These are phyloP conservation scores for Glaucopsyche alexis DNA, from an alignment of 2,888 invertebrate genomes.

Conservation along the genomic window DNA sequence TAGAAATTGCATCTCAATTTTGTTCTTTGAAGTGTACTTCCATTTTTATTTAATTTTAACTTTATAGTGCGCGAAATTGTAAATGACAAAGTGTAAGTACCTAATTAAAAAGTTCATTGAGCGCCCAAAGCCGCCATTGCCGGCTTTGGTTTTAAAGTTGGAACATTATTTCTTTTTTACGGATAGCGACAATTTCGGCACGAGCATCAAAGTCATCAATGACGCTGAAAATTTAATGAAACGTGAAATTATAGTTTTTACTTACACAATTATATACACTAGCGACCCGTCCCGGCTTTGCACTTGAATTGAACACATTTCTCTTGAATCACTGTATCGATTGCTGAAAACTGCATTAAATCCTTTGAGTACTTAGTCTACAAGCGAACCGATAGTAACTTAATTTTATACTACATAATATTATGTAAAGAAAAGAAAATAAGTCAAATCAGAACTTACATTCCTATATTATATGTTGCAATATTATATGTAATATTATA, in stretches of 20 bases:
- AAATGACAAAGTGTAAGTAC: conserved; percentile 15
- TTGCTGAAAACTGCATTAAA: no score
- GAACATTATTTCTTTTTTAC: background rate
- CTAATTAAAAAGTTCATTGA: conserved; percentile 11
- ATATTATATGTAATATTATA: no score
- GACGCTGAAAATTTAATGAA: background rate
- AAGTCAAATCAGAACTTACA: no score
- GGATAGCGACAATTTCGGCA: background rate
- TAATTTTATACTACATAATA: no score
- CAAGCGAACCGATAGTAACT: no score
- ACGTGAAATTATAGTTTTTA: background rate
- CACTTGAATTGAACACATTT: no score
- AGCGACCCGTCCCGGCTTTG: no score
- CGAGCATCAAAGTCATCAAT: background rate
- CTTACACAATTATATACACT: no score
- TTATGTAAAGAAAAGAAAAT: no score
- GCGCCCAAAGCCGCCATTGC: conserved; percentile 5
- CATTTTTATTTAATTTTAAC: conserved; percentile 5
- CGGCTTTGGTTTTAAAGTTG: conserved; percentile 4
- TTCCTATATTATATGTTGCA: no score
- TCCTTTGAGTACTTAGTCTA: no score
- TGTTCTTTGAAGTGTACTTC: background rate
- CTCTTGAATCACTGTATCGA: no score
- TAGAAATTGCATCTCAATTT: background rate
- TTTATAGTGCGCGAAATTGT: conserved; percentile 3